phyloP scores from a whole-genome alignment of 2,797 vertebrate species.

The Todus mexicanus region DNA sequence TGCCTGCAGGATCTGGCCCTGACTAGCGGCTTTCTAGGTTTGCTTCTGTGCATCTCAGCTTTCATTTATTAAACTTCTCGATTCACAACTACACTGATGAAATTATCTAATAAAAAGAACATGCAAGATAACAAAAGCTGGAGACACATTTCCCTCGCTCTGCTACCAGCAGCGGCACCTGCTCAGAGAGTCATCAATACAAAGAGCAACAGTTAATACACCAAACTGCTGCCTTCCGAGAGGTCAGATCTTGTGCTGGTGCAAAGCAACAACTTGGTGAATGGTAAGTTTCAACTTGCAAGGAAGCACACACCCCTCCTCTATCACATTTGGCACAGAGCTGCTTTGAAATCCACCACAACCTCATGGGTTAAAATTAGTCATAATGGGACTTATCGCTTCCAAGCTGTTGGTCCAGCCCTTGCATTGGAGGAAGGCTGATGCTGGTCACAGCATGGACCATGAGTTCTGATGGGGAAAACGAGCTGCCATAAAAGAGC shows the following conservation, averaged over 20 bases:
- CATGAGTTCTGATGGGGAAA: slow-evolving; percentile 8
- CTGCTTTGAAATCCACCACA: neutral
- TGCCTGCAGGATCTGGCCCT: neutral
- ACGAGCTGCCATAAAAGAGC: neutral
- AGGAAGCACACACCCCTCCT: neutral
- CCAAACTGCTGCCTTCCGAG: neutral
- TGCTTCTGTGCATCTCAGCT: neutral
- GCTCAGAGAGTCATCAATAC: neutral
- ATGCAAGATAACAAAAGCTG: neutral
- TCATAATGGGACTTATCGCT: neutral
- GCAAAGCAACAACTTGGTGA: neutral
- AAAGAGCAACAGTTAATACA: neutral
- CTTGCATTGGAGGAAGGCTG: neutral
- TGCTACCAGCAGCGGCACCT: neutral
- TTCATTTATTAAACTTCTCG: neutral
- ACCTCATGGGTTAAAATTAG: neutral
- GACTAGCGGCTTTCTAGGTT: neutral
- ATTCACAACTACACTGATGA: neutral
- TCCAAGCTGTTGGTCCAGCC: neutral
- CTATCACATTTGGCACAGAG: fast-evolving
- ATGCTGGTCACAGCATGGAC: neutral
- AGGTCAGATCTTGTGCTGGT: neutral
- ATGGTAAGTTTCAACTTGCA: neutral
- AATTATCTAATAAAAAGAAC: slow-evolving; percentile 1
- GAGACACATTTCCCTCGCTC: fast-evolving